Base-by-base conservation (phyloP, 2,888 invertebrate genomes). In the Lithophane semibrunnea region DNA sequence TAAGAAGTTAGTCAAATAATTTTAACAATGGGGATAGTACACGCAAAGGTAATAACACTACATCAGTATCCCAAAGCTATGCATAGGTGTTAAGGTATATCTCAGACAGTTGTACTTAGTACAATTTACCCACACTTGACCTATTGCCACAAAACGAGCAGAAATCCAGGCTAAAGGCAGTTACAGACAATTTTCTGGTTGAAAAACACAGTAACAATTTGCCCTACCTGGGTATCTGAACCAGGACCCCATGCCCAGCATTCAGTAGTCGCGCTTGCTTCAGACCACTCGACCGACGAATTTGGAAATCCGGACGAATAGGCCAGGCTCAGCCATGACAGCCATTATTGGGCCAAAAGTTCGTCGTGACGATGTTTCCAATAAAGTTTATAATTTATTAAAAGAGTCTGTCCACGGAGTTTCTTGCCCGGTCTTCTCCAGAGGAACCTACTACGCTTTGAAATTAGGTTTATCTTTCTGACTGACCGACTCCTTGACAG, bases 1-100 rank as follows among this genome's bases (percentile, higher is more conserved):
- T 64, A 47, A 1, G 21, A 44, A 64, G 42, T 42, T 79, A 54
- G 4, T 49, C 21, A 66, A 56, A n/a, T 65, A 71, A 56, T 47
- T 21, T 24, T n/a, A 2, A 85, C 77, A 88, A 96, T 96, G 96
- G 96, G 95, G 44, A 94, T 94, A 69, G 95, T 95, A 60, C 93
- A 96, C 78, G 95, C 95, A 7, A 95, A 95, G 95, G 96, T 95
- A 92, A 87, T 37, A 52, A 29, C 13, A 52, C 13, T 10, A 24
- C 10, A 24, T 3, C 2, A 24, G 7, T 10, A 21, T 52, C 44
- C 13, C 37, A 5, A 37, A 37, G 37, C 37, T 37, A 37, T 3
- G 37, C 5, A 37, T 37, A 5, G 37, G 37, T 37, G 5, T 37
- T 37, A 0, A 37, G 0, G 37, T 37, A 37, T 5, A 37, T 37